Conservation (phyloP, 2,797 vertebrate species). For the Notamacropus eugenii region DNA sequence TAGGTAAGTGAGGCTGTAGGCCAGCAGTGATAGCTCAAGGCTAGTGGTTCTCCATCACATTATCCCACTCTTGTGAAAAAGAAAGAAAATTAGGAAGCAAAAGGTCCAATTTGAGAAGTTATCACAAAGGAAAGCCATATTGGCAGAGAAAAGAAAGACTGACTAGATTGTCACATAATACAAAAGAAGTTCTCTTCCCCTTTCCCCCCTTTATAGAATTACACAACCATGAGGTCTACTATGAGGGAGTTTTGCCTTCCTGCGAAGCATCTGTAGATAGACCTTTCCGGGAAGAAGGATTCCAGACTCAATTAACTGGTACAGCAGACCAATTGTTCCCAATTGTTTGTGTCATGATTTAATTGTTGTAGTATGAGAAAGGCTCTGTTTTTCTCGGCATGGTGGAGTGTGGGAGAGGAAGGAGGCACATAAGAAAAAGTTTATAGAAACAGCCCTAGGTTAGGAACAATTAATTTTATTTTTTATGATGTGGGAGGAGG, state of each 20-base stretch:
- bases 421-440: conserved; percentile 13
- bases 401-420: background rate
- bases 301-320: background rate
- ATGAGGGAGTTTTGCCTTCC: background rate
- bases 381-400: background rate
- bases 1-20: background rate
- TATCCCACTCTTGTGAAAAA: background rate
- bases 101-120: background rate
- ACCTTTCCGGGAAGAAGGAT: conserved; percentile 6
- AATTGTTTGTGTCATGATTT: conserved; percentile 26
- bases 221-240: background rate
- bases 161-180: background rate
- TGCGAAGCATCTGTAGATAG: background rate
- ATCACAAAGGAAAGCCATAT: background rate
- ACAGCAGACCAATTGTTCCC: conserved; percentile 43
- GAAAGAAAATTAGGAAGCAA: conserved; percentile 10
- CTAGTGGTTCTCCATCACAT: background rate
- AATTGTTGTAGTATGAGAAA: conserved; percentile 37
- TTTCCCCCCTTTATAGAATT: background rate
- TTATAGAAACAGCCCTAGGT: background rate
- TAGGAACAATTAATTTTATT: background rate
- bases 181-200: background rate
- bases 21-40: background rate
- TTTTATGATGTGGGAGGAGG: conserved; percentile 2
- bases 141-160: background rate